A percentile compares a stretch with the other conserved stretches of the same genome.
These are phyloP conservation scores for Pristis pectinata DNA, from an alignment of 2,797 vertebrate genomes.

Conservation along the genomic window DNA sequence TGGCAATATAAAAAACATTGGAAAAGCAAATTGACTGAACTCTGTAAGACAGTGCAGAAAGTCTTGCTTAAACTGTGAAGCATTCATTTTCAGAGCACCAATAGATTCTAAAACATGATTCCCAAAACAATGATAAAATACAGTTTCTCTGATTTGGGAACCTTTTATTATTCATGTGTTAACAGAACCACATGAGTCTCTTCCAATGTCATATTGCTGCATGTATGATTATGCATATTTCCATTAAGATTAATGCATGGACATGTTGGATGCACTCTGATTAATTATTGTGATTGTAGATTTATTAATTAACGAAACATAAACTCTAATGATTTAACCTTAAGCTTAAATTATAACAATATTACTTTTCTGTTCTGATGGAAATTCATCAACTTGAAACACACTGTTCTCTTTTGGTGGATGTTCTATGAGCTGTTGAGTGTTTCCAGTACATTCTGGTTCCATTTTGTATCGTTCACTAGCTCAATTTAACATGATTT, in stretches of 20 bases:
- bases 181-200: not conserved
- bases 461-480: not conserved
- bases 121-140: not conserved
- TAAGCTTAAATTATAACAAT: not conserved
- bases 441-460: not conserved
- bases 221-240: not conserved
- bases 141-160: not conserved
- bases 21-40: not conserved
- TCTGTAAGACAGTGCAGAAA: not conserved
- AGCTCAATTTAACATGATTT: not conserved
- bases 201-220: not conserved
- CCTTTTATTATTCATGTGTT: not conserved
- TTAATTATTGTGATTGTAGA: too few relatives aligned
- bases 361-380: not conserved
- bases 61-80: not conserved
- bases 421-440: not conserved
- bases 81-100: not conserved
- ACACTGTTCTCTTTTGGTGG: not conserved
- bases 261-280: not conserved
- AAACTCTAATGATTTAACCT: too few relatives aligned
- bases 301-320: too few relatives aligned
- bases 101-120: not conserved
- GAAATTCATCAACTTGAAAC: not conserved
- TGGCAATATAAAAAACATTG: not conserved
- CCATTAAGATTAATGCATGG: not conserved